Evolutionary conservation across 2,888 invertebrate species (phyloP), one percentile per base, ranked within the genome.

Genomic region (Diogma glabrata): DNA sequence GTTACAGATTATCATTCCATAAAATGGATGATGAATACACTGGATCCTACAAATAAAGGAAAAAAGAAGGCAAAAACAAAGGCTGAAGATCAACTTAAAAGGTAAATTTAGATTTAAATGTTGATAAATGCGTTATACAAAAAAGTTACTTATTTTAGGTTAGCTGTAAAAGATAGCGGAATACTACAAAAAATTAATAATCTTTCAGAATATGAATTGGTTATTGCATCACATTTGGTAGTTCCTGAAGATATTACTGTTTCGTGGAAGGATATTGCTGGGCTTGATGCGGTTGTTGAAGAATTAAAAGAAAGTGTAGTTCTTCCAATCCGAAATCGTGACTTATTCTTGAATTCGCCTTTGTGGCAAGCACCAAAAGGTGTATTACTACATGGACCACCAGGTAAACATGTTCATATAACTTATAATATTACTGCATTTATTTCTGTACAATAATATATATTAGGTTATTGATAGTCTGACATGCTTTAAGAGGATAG

Each of bases 341-440:
- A 92, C 57, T 71, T 94, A 19, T 92, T 93, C 58, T 77, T 80
- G 23, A 82, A 85, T 63, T 91, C 91, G 0, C 77, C 82, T 54
- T 76, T 96, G 7, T 88, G 94, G 51, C 88, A 90, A 67, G 88
- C 96, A 3, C 96, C 96, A 0, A 96, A 93, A 78, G 94, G 95
- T 38, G 92, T 96, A 2, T 70, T 97, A 47, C 73, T 97, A 47
- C 90, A 96, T 67, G 96, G 96, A 1, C 96, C 96, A 20, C 96
- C 96, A 46, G 79, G n/a, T n/a, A n/a, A n/a, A n/a, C n/a, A n/a
- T n/a, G n/a, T n/a, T n/a, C n/a, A n/a, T n/a, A n/a, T n/a, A n/a
- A n/a, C n/a, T n/a, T n/a, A n/a, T n/a, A n/a, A n/a, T n/a, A n/a
- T n/a, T n/a, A n/a, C n/a, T n/a, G n/a, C n/a, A n/a, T n/a, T n/a